Base-by-base conservation (phyloP, 2,113 vertebrate genomes). In the Cheirogaleus medius region DNA sequence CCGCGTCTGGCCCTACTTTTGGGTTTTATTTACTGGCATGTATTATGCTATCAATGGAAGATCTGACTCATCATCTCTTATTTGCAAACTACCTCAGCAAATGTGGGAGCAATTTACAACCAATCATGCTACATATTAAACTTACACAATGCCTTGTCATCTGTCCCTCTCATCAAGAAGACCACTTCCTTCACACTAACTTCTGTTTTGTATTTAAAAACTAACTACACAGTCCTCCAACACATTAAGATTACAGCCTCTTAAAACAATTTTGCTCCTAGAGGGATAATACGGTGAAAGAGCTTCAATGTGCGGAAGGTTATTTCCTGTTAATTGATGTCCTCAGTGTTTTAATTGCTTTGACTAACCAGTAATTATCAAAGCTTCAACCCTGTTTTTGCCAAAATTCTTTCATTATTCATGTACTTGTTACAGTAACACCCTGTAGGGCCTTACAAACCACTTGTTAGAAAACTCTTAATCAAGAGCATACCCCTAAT, bases 181-280 rank as follows among this genome's bases (percentile, higher is more conserved):
- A 73, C 85, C 63, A 76, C 63, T 98, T 97, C 97, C 96, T 95
- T 90, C 86, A 73, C 58, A 37, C 42, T 66, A 77, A 90, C 94
- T 94, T 96, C 94, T 95, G 82, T 81, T 98, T 97, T 94, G 44
- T 93, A 94, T 97, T 97, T 98, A 60, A 94, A 93, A 92, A 78
- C 52, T 83, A 54, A 97, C 90, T 92, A 58, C 77, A 32, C 18
- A 69, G 56, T 93, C 87, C 78, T 87, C 68, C 47, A 64, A 90
- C 37, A 93, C 44, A 85, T 94, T 60, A 94, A 95, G 63, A 90
- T 71, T 14, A 94, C 8, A 68, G 32, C 47, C 37, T 77, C 74
- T 94, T 87, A 87, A 82, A 94, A 96, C 39, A 88, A 64, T 87
- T 88, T 85, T 88, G 52, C 60, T 96, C 29, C 56, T 34, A 81